A percentile compares a stretch with the other conserved stretches of the same genome.
Evolutionary conservation across 1,140 invertebrate genomes (phyloP).

Genomic region (Bombus sylvicola): DNA sequence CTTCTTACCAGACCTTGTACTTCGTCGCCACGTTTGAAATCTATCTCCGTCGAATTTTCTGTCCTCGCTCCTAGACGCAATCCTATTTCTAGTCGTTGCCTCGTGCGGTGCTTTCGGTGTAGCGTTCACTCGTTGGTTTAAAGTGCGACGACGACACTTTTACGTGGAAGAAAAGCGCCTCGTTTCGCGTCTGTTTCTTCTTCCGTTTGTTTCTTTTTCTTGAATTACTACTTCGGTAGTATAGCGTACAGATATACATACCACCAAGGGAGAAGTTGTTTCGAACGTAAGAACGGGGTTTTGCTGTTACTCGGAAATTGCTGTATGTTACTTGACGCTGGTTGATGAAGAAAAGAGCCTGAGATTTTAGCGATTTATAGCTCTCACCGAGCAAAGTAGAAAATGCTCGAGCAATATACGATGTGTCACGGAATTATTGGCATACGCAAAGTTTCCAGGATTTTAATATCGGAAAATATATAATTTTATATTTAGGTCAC

Average conservation of each 20-base stretch:
- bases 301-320: not conserved
- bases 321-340: not conserved
- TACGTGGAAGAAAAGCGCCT: not conserved
- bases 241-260: not conserved
- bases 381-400: no score
- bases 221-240: not conserved
- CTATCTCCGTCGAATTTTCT: slow-evolving; percentile 21
- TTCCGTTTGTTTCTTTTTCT: no score
- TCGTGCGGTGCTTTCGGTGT: slow-evolving; percentile 80
- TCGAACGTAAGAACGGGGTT: not conserved
- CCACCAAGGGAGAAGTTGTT: not conserved
- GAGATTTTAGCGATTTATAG: no score
- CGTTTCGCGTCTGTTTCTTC: not conserved
- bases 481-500: no score
- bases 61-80: slow-evolving; percentile 32
- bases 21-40: not conserved
- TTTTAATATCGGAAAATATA: not conserved
- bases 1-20: slow-evolving; percentile 9
- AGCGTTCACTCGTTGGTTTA: slow-evolving; percentile 71
- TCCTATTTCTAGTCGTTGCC: slow-evolving; percentile 66
- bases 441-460: no score
- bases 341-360: not conserved
- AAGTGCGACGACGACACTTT: slow-evolving; percentile 47
- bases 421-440: no score
- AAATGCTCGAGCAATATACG: no score